Conservation (phyloP, 2,888 invertebrate genomes). For the Laothoe populi region DNA sequence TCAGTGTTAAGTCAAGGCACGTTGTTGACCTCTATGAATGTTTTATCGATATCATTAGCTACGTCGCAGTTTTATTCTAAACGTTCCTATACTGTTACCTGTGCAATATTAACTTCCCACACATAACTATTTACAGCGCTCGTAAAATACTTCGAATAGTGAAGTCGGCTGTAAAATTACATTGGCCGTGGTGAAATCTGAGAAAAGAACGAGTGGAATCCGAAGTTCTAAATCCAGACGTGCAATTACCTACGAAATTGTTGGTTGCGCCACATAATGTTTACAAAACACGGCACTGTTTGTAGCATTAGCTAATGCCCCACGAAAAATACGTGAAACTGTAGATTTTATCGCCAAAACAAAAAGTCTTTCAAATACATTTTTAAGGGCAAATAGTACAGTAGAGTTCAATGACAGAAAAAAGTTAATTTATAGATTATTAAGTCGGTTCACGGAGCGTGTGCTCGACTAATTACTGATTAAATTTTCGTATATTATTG, state of each 20-base stretch:
- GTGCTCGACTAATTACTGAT: not conserved
- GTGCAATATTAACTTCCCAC: slow-evolving; percentile 5
- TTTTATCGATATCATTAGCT: slow-evolving; percentile 40
- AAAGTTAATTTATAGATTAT: not conserved
- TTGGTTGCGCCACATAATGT: slow-evolving; percentile 33
- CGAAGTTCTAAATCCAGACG: slow-evolving; percentile 8
- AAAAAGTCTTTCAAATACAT: slow-evolving; percentile 29
- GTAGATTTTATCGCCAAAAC: slow-evolving; percentile 31
- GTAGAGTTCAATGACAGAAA: slow-evolving; percentile 4
- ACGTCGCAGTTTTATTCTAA: slow-evolving; percentile 31
- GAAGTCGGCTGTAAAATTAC: slow-evolving; percentile 14
- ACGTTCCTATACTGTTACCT: not conserved
- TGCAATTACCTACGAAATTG: slow-evolving; percentile 35
- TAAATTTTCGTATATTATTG: not conserved
- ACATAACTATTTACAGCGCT: not conserved
- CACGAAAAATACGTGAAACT: slow-evolving; percentile 31
- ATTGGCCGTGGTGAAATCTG: slow-evolving; percentile 10
- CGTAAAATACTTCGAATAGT: not conserved
- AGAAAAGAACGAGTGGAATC: slow-evolving; percentile 9
- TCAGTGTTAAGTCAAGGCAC: slow-evolving; percentile 37
- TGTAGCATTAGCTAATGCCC: slow-evolving; percentile 33
- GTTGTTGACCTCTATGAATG: slow-evolving; percentile 39
- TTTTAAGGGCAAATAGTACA: slow-evolving; percentile 4
- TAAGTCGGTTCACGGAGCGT: not conserved
- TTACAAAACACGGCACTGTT: slow-evolving; percentile 40